Conservation (phyloP, 2,113 vertebrate genomes). For the Crocuta crocuta region DNA sequence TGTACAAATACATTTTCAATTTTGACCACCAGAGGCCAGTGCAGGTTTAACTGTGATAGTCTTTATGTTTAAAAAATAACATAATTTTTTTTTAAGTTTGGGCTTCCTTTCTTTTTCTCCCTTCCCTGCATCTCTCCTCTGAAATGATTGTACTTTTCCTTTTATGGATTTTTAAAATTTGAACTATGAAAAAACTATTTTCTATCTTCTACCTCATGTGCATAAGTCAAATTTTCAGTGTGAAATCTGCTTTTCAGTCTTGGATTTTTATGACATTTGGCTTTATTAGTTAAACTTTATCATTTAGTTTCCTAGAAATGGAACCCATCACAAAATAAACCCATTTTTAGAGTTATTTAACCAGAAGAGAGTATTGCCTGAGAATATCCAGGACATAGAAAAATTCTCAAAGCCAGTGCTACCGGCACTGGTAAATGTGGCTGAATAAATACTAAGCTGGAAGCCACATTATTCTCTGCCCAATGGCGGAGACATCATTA, state of each 20-base stretch:
- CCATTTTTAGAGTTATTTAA: background rate
- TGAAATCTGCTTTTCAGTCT: background rate
- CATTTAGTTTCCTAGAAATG: background rate
- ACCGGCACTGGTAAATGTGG: background rate
- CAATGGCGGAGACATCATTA: background rate
- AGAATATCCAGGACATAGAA: background rate
- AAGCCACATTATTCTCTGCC: slow-evolving; percentile 12
- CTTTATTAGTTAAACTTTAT: background rate
- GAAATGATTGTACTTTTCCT: background rate
- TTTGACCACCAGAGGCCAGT: slow-evolving; percentile 66
- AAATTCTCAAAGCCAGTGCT: background rate
- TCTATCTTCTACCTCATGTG: background rate
- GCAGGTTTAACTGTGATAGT: background rate
- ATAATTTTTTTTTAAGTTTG: background rate
- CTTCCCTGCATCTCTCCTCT: background rate
- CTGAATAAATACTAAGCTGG: background rate
- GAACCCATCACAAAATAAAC: background rate
- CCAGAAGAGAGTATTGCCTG: background rate
- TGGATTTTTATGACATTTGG: background rate
- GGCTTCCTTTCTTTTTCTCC: background rate
- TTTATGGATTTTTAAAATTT: background rate
- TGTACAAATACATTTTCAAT: slow-evolving; percentile 21
- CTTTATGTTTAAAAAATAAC: background rate
- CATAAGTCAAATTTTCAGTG: background rate
- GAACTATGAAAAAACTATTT: background rate